Conservation (phyloP, 2,113 vertebrate genomes). For the Oreotrochilus melanogaster region DNA sequence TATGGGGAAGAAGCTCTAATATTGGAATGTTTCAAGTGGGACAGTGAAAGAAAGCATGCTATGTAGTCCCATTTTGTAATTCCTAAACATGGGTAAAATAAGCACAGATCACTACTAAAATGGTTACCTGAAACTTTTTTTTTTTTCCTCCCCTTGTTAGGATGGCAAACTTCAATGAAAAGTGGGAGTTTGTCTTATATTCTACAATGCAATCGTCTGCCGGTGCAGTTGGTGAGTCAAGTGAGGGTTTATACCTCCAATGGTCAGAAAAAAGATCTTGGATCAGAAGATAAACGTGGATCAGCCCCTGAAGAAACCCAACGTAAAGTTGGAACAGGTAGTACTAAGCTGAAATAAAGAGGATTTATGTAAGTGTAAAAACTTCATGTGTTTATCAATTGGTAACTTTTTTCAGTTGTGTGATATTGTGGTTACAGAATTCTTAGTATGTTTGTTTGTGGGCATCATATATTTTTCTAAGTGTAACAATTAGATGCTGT, state of each 20-base stretch:
- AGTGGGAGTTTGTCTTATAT: slow-evolving; percentile 74
- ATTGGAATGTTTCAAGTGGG: not conserved
- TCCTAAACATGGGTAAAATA: not conserved
- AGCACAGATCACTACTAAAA: not conserved
- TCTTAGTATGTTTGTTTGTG: not conserved
- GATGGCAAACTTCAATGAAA: slow-evolving; percentile 80
- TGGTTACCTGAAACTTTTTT: not conserved
- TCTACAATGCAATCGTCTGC: slow-evolving; percentile 73
- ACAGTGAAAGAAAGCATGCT: not conserved
- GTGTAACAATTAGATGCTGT: not conserved
- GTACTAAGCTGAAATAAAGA: not conserved
- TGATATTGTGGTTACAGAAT: rapidly evolving
- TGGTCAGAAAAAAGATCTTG: slow-evolving; percentile 76
- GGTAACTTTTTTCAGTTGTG: not conserved
- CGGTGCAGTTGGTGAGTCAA: slow-evolving; percentile 75
- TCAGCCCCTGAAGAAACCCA: slow-evolving; percentile 5
- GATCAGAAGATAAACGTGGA: slow-evolving; percentile 42
- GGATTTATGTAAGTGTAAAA: not conserved
- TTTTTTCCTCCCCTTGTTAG: slow-evolving; percentile 66
- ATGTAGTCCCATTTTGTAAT: not conserved
- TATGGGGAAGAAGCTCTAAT: not conserved
- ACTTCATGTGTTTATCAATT: not conserved
- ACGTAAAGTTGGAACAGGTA: slow-evolving; percentile 68
- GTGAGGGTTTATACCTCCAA: slow-evolving; percentile 86
- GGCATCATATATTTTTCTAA: not conserved